Percentiles rank a stretch among this genome's conserved stretches.
Conservation (phyloP, 2,888 invertebrate species). For the Biston betularia region DNA sequence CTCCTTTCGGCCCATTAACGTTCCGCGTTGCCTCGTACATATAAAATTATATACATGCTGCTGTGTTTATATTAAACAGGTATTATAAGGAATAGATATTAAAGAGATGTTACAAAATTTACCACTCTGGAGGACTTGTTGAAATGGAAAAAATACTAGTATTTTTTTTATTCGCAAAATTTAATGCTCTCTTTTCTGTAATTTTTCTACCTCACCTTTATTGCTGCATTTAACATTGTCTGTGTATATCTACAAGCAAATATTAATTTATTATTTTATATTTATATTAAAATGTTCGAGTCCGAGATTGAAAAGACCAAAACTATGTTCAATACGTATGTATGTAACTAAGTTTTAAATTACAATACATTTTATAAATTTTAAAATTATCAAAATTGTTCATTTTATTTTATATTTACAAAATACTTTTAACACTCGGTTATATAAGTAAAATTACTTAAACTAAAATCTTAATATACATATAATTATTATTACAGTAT, state of each 20-base stretch:
- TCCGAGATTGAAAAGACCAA: constrained; percentile 8
- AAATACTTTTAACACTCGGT: not conserved
- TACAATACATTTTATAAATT: constrained; percentile 7
- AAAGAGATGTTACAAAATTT: not conserved
- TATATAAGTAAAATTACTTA: not conserved
- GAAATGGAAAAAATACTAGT: not conserved
- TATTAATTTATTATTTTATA: constrained; percentile 1
- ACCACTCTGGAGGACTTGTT: not conserved
- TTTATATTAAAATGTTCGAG: constrained; percentile 1
- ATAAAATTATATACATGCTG: too few relatives aligned
- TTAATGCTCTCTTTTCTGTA: not conserved
- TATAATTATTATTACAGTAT: constrained; percentile 4
- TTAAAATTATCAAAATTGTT: constrained; percentile 18
- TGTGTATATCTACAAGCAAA: constrained; percentile 16
- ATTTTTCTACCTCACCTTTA: not conserved
- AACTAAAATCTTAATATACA: not conserved
- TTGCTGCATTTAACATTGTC: not conserved
- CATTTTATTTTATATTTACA: constrained; percentile 17
- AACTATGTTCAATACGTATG: not conserved
- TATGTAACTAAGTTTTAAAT: not conserved
- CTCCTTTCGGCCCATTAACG: too few relatives aligned
- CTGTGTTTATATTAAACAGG: too few relatives aligned
- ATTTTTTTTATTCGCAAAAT: not conserved
- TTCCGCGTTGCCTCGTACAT: too few relatives aligned
- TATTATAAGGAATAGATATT: too few relatives aligned